Conservation (phyloP, 2,888 invertebrate genomes). For the Rambutsinella grinnellia region DNA sequence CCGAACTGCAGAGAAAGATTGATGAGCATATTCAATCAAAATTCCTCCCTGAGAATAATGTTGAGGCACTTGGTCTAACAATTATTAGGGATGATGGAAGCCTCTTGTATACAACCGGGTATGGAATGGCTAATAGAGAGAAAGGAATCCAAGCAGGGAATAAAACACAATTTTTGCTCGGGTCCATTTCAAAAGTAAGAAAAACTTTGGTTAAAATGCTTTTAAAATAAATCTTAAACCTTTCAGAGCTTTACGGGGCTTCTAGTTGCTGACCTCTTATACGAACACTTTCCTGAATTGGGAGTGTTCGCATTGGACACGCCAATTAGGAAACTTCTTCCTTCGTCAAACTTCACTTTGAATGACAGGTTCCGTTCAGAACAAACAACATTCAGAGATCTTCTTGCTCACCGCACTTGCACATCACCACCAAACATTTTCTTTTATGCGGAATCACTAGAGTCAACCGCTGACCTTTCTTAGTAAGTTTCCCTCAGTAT, state of each 20-base stretch:
- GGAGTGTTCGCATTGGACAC: conserved; percentile 31
- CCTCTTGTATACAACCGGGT: conserved; percentile 20
- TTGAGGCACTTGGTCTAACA: conserved; percentile 30
- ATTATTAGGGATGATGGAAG: conserved; percentile 14
- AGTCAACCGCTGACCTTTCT: conserved; percentile 13
- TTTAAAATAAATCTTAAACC: background rate
- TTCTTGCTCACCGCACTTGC: conserved; percentile 50
- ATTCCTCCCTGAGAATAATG: conserved; percentile 26
- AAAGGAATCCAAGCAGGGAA: conserved; percentile 22
- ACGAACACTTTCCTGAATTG: conserved; percentile 45
- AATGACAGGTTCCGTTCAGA: conserved; percentile 53
- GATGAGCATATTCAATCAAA: conserved; percentile 12
- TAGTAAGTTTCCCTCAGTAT: conserved; percentile 46
- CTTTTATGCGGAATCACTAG: conserved; percentile 22
- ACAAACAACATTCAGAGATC: conserved; percentile 41
- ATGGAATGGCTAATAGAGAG: conserved; percentile 23
- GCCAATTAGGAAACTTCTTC: conserved; percentile 32
- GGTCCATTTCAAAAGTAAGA: conserved; percentile 41
- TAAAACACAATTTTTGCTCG: conserved; percentile 34
- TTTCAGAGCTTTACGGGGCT: conserved; percentile 27
- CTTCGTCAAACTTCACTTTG: conserved; percentile 30
- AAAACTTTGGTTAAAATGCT: background rate
- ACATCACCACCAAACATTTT: conserved; percentile 13
- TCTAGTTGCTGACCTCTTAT: conserved; percentile 23
- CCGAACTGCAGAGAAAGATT: conserved; percentile 2